These are phyloP conservation scores for Benitochromis conjunctus DNA, from an alignment of 2,113 vertebrate species.

Conservation along the genomic window DNA sequence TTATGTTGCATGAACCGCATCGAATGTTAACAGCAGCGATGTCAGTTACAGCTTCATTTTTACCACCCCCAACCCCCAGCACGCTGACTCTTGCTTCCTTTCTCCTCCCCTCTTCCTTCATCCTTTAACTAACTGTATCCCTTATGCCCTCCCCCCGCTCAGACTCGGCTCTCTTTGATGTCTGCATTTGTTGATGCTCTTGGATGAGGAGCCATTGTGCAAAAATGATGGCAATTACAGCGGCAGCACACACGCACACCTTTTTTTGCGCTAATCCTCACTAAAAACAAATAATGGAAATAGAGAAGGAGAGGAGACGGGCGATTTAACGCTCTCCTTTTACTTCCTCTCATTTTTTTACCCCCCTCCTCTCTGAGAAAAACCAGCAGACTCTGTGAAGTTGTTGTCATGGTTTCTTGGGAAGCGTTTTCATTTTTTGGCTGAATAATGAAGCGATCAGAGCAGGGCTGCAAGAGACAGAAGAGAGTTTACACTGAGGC, in stretches of 20 bases:
- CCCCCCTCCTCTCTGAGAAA: not conserved
- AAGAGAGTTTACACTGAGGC: not conserved
- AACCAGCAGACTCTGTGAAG: not conserved
- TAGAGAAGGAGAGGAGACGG: not conserved
- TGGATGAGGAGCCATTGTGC: constrained; percentile 25
- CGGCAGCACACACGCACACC: not conserved
- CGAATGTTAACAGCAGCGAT: not conserved
- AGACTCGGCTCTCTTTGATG: constrained; percentile 19
- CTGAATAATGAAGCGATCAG: not conserved
- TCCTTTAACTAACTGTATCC: not conserved
- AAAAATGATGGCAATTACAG: constrained; percentile 41
- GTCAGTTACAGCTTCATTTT: not conserved
- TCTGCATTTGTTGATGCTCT: constrained; percentile 39
- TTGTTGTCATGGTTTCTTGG: constrained; percentile 53
- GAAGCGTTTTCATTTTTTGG: constrained; percentile 13
- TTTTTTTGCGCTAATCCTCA: constrained; percentile 5
- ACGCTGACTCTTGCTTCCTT: not conserved
- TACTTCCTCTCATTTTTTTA: not conserved
- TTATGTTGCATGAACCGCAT: not conserved
- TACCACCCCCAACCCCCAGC: not conserved
- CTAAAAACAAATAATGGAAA: constrained; percentile 36
- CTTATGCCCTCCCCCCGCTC: not conserved
- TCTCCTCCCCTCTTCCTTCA: not conserved
- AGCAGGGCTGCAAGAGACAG: not conserved
- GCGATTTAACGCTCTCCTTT: not conserved